Base-by-base conservation (phyloP, 2,113 vertebrate species). In the Todiramphus chloris region DNA sequence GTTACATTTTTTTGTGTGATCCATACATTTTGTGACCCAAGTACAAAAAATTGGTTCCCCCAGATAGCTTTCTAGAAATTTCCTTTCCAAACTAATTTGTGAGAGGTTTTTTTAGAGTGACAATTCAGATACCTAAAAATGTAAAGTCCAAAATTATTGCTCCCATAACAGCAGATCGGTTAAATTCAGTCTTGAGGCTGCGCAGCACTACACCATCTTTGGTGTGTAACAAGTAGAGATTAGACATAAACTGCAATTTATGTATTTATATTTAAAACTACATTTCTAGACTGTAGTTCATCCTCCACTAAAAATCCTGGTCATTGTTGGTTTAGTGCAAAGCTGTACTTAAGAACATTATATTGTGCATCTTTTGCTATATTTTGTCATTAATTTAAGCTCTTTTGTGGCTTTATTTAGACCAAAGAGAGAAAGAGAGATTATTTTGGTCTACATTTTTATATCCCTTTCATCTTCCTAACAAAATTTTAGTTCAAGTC, bases 381-480 rank as follows among this genome's bases (percentile, higher is more conserved):
- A 83, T 95, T 93, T 89, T 94, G 17, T 73, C 70, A 73, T 95
- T 90, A 55, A 87, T 95, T 89, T 96, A 97, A 91, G 90, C 69
- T 75, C 91, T 70, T 94, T 69, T 89, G 62, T 83, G 69, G 86
- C 82, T 96, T 96, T 96, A 94, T 95, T 95, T 97, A 96, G 90
- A 94, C 46, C 67, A 63, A 50, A 93, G 75, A 95, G 91, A 97
- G 93, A 90, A 87, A 91, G 76, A 59, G 67, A 95, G 89, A 96
- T 97, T 96, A 96, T 93, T 92, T 82, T 89, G 80, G 44, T 89
- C 66, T 95, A 97, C 97, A 97, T 87, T 73, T 96, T 93, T 97
- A 53, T 87, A 72, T 96, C 81, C 46, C 51, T 96, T 97, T 97
- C 83, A 90, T 82, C 92, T 87, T 93, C 77, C 91, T 95, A 92